Base-by-base conservation (phyloP, 2,888 invertebrate species). In the Helleia helle region DNA sequence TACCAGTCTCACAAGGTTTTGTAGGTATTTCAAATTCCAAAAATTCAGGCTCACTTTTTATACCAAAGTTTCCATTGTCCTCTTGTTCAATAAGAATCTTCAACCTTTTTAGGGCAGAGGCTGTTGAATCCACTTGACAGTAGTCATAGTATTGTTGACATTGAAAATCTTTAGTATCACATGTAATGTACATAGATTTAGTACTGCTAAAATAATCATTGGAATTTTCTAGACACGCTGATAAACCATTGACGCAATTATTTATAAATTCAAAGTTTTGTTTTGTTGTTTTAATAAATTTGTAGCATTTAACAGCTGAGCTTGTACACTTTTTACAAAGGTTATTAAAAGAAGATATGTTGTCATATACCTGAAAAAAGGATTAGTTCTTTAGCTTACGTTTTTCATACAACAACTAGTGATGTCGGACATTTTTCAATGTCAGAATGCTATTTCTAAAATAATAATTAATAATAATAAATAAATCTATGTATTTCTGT, bases 311-410 rank as follows among this genome's bases (percentile, higher is more conserved):
- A 30, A 69, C 51, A 3, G 67, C 62, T 5, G 51, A 44, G 38
- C 57, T 59, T 2, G 54, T 48, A 45, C 79, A 80, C 14, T 54
- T 48, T 14, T 54, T 50, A 45, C 79, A 80, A 2, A 79, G 31
- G 22, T 54, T 44, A 36, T 67, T 56, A 40, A 70, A 65, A 28
- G 56, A 46, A 5, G 54, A 47, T 22, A 73, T 39, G 41, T 58
- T 62, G 24, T 55, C 54, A 29, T 44, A 52, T 11, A 62, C 54
- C 77, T 77, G 71, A 39, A 76, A 74, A 26, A 41, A 41, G 44
- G 11, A 28, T 30, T 38, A 41, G 25, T 12, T 3, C 3, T n/a
- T n/a, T n/a, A n/a, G n/a, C n/a, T n/a, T n/a, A n/a, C n/a, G n/a
- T n/a, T n/a, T n/a, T n/a, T n/a, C n/a, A n/a, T n/a, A n/a, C n/a